phyloP scores from a whole-genome alignment of 2,888 invertebrate genomes.

The Drosophila phalerata region DNA sequence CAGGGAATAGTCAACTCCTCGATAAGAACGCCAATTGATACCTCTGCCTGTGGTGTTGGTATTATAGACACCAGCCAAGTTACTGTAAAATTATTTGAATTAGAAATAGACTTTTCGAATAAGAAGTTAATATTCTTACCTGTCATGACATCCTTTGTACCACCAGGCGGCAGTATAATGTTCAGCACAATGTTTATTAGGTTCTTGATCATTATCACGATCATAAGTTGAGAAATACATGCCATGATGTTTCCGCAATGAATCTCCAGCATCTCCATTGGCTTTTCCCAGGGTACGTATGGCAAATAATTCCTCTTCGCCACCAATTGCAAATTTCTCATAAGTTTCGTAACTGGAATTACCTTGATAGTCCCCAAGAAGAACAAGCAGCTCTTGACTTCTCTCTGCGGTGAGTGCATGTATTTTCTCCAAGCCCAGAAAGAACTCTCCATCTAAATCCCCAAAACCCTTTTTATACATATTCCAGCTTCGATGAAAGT shows the following conservation, averaged over 20 bases:
- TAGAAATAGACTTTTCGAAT: background rate
- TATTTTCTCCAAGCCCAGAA: conserved; percentile 43
- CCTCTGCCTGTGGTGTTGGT: background rate
- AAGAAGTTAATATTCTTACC: conserved; percentile 13
- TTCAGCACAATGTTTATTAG: conserved; percentile 18
- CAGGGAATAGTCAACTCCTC: conserved; percentile 31
- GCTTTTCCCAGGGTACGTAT: conserved; percentile 30
- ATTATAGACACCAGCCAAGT: conserved; percentile 41
- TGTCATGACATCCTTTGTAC: conserved; percentile 42
- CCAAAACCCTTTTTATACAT: conserved; percentile 53
- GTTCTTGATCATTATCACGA: conserved; percentile 36
- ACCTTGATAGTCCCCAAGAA: conserved; percentile 29
- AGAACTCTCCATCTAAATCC: conserved; percentile 42
- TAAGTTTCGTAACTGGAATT: conserved; percentile 19
- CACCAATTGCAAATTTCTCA: conserved; percentile 34
- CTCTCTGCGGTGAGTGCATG: conserved; percentile 27
- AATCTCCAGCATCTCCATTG: conserved; percentile 40
- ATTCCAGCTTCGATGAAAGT: conserved; percentile 45
- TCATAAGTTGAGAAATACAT: conserved; percentile 38
- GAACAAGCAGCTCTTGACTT: conserved; percentile 40
- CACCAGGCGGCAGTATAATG: conserved; percentile 43
- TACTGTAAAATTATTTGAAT: conserved; percentile 8
- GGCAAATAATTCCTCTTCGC: conserved; percentile 9
- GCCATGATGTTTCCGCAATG: conserved; percentile 40
- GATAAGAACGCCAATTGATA: conserved; percentile 20